Evolutionary conservation across 2,888 invertebrate species (phyloP).

Genomic region (Mythimna loreyi): DNA sequence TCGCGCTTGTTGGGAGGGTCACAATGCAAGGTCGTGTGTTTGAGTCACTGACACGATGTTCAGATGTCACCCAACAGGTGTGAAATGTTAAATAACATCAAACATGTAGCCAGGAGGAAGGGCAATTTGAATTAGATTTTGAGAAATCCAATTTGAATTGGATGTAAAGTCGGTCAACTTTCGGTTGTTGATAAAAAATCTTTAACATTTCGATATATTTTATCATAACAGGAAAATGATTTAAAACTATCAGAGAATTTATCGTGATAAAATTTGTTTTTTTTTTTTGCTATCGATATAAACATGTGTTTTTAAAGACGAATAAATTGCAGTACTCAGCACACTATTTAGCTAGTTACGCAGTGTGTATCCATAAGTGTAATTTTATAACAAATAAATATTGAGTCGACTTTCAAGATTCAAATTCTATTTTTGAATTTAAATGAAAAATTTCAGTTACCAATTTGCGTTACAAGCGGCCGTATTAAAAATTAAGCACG

Average conservation of each 20-base stretch:
- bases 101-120: conserved; percentile 57
- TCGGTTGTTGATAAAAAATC: background rate
- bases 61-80: conserved; percentile 18
- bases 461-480: background rate
- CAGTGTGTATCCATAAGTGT: background rate
- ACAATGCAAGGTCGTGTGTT: background rate
- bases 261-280: conserved; percentile 3
- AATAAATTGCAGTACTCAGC: background rate
- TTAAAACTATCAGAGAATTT: conserved; percentile 11
- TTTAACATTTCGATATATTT: background rate
- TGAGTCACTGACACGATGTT: background rate
- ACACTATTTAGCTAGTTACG: background rate
- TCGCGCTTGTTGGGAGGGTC: conserved; percentile 35
- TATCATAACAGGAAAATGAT: conserved; percentile 6
- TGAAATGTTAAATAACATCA: conserved; percentile 44
- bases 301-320: background rate
- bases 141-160: background rate
- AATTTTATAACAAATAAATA: background rate
- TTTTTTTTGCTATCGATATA: background rate
- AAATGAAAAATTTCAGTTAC: background rate
- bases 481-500: background rate
- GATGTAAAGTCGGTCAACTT: conserved; percentile 31
- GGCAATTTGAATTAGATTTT: background rate
- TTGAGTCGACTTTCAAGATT: no score
- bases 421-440: background rate